Evolutionary conservation across 2,888 invertebrate genomes (phyloP).

Genomic region (Phyllotreta cruciferae): DNA sequence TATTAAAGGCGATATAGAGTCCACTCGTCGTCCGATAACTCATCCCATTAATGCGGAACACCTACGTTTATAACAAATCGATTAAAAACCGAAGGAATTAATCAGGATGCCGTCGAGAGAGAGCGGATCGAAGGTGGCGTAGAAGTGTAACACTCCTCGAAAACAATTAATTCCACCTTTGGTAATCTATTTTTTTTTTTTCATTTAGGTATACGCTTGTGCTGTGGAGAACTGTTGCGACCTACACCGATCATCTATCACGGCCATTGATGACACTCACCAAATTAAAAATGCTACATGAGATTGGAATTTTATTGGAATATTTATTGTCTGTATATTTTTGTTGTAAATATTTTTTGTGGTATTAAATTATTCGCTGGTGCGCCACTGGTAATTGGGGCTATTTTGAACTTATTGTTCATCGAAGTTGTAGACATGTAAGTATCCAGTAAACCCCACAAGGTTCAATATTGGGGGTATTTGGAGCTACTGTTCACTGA

Average conservation of each 20-base stretch:
- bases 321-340: neutral
- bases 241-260: slow-evolving; percentile 62
- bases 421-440: too few relatives aligned
- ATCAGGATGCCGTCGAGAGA: slow-evolving; percentile 56
- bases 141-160: slow-evolving; percentile 56
- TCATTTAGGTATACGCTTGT: slow-evolving; percentile 17
- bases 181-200: slow-evolving; percentile 45
- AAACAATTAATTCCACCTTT: slow-evolving; percentile 59
- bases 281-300: slow-evolving; percentile 61
- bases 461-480: too few relatives aligned
- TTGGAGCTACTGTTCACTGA: too few relatives aligned
- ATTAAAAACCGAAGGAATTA: slow-evolving; percentile 58
- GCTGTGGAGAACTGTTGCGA: slow-evolving; percentile 54
- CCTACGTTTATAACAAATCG: slow-evolving; percentile 59
- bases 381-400: too few relatives aligned
- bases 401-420: too few relatives aligned
- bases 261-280: slow-evolving; percentile 61
- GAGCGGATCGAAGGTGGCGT: slow-evolving; percentile 28
- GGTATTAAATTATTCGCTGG: too few relatives aligned
- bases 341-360: neutral
- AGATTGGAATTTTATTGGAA: slow-evolving; percentile 20
- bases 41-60: slow-evolving; percentile 56
- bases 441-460: too few relatives aligned
- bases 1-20: slow-evolving; percentile 3
- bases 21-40: slow-evolving; percentile 42